Evolutionary conservation across 37 sponge, comb jelly and placozoan genomes (phyloP), one percentile per base, ranked within the genome.

Genomic region (Beroe ovata): DNA sequence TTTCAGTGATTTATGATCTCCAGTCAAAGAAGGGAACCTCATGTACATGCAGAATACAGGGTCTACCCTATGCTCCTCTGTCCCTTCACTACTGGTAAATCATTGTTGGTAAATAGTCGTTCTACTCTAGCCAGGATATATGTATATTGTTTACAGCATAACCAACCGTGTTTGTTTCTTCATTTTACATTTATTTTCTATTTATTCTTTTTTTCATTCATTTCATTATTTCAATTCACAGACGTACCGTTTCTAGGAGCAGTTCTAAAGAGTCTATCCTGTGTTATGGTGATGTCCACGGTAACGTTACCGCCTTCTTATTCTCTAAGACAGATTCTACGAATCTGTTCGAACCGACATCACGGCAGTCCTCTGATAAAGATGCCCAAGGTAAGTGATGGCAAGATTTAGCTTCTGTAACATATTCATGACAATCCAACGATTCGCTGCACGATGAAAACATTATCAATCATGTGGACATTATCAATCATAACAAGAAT

Each of bases 1-100:
- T 60, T 89, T 14, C 64, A 89, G 89, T 60, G 62, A 89, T 89
- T 30, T 89, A 89, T 23, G 89, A 89, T 58, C 64, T 89, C 1
- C 63, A 89, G 63, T 62, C 89, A 4, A 89, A 89, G 62, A 63
- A 60, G 60, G 89, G 64, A 14, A 63, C 64, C 0, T 36, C 64
- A 33, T 89, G 89, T 20, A 62, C 64, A n/a, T 89, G 64, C 40
- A 32, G 63, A 21, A 89, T 89, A 22, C 89, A 89, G 28, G 89
- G 89, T 28, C 40, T 89, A 3, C 64, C 63, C 8, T 62, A 89
- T 89, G 64, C 64, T 19, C 89, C 89, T 4, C 64, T 89, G 1
- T 89, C 64, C 39, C 64, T 89, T 4, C 64, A 89, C n/a, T 89
- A 63, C 64, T 89, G 89, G 89, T 89, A 38, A 22, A 26, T 72